Conservation (phyloP, 2,113 vertebrate species). For the Thamnaconus septentrionalis region DNA sequence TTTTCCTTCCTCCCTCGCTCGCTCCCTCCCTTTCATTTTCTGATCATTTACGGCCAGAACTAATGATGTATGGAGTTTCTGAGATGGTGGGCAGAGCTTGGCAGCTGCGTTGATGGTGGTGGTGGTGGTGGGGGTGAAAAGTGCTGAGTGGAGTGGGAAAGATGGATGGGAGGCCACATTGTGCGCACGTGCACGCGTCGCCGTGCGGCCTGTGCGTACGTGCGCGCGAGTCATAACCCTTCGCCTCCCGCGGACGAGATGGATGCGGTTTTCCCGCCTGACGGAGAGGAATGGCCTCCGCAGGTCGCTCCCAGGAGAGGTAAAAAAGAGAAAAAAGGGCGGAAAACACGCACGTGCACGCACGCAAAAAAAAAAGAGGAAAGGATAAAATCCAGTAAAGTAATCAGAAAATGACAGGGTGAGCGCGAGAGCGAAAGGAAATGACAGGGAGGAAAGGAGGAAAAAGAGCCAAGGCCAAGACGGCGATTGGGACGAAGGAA, state of each 20-base stretch:
- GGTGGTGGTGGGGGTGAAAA: slow-evolving; percentile 23
- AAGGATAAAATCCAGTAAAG: slow-evolving; percentile 13
- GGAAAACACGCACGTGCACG: slow-evolving; percentile 18
- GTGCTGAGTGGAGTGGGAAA: slow-evolving; percentile 50
- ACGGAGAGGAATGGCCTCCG: slow-evolving; percentile 61
- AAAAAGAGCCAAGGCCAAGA: slow-evolving; percentile 1
- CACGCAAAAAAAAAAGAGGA: not conserved
- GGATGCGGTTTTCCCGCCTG: slow-evolving; percentile 63
- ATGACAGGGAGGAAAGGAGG: slow-evolving; percentile 21
- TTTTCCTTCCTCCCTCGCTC: slow-evolving; percentile 24
- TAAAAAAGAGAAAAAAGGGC: slow-evolving; percentile 29
- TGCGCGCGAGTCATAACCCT: slow-evolving; percentile 55
- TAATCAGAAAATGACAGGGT: slow-evolving; percentile 10
- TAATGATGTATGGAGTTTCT: slow-evolving; percentile 50
- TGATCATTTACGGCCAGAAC: slow-evolving; percentile 38
- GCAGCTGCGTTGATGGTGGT: slow-evolving; percentile 17
- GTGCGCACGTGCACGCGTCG: slow-evolving; percentile 11
- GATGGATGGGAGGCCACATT: slow-evolving; percentile 40
- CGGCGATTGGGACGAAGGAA: no score
- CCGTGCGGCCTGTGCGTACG: slow-evolving; percentile 8
- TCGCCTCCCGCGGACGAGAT: slow-evolving; percentile 52
- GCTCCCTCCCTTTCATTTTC: not conserved
- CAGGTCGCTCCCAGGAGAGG: slow-evolving; percentile 42
- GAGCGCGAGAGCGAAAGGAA: slow-evolving; percentile 47
- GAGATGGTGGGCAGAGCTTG: slow-evolving; percentile 53